Conservation (phyloP, 2,797 vertebrate genomes). For the Lacerta agilis region DNA sequence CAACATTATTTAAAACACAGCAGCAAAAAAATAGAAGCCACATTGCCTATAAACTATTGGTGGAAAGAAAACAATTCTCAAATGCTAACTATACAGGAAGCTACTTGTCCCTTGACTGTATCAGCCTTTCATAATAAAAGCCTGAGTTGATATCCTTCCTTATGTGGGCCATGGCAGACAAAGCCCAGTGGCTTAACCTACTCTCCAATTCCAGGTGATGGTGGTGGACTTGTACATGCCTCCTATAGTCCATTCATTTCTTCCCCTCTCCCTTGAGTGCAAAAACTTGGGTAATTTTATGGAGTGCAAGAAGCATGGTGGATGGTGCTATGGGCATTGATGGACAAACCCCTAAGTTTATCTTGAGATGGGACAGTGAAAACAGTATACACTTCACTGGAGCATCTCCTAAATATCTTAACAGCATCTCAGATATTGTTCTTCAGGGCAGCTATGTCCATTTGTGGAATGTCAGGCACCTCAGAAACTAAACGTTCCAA, state of each 20-base stretch:
- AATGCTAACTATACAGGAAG: constrained; percentile 27
- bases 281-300: neutral
- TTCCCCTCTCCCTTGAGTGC: neutral
- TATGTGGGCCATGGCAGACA: neutral
- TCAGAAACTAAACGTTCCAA: neutral
- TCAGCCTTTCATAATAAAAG: neutral
- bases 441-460: neutral
- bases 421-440: neutral
- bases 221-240: neutral
- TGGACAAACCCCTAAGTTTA: neutral
- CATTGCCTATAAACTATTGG: neutral
- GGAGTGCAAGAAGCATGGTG: neutral
- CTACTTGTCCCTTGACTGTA: neutral
- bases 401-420: neutral
- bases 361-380: neutral
- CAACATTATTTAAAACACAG: constrained; percentile 63
- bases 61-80: constrained; percentile 39
- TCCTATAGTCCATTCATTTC: neutral
- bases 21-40: constrained; percentile 49
- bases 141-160: neutral
- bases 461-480: neutral
- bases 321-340: neutral
- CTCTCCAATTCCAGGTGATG: neutral
- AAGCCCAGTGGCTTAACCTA: neutral
- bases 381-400: neutral